phyloP scores from a whole-genome alignment of 2,113 vertebrate species.

The Anhinga anhinga region DNA sequence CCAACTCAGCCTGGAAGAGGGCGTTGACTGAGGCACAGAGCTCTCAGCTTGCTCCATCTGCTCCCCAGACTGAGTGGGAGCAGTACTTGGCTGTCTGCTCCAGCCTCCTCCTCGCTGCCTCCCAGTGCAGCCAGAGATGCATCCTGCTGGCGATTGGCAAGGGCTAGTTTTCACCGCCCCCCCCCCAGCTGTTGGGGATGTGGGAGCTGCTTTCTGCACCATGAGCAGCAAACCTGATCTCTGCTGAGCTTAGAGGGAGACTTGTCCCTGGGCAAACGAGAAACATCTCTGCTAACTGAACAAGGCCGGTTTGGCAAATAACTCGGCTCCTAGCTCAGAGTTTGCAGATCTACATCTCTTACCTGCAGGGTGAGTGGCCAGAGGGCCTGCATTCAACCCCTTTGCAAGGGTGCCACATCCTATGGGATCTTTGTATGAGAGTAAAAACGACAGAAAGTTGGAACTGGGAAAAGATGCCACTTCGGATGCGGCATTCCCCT shows the following conservation, averaged over 20 bases:
- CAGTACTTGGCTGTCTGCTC: background rate
- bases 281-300: background rate
- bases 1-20: background rate
- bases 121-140: background rate
- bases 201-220: background rate
- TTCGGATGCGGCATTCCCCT: background rate
- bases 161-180: background rate
- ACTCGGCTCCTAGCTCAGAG: background rate
- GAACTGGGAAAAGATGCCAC: background rate
- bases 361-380: background rate
- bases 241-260: background rate
- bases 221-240: background rate
- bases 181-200: background rate
- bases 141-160: background rate
- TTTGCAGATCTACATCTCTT: background rate
- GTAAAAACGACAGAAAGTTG: rapidly evolving
- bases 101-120: background rate
- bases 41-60: background rate
- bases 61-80: constrained; percentile 18
- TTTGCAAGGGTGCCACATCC: background rate
- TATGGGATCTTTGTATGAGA: rapidly evolving
- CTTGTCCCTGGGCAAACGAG: background rate
- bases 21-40: background rate
- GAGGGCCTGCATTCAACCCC: background rate
- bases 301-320: background rate